phyloP scores from a whole-genome alignment of 2,113 vertebrate genomes.

The rabbit (Oryctolagus cuniculus) region DNA sequence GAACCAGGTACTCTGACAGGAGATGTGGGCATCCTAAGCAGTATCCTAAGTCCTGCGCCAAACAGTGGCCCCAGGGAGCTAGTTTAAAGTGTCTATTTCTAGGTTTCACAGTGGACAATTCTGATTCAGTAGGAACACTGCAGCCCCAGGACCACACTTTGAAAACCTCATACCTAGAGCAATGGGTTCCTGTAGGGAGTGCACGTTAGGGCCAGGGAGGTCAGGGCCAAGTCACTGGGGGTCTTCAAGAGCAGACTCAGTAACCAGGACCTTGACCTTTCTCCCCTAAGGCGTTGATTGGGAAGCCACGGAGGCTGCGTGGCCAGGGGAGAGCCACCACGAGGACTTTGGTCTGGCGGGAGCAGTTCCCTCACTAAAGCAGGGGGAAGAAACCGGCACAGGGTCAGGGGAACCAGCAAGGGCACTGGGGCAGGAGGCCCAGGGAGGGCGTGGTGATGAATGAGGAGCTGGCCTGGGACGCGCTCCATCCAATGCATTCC shows the following conservation, averaged over 20 bases:
- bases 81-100: not conserved
- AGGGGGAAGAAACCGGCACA: not conserved
- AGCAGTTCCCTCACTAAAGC: not conserved
- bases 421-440: not conserved
- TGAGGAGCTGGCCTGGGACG: not conserved
- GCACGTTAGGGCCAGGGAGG: not conserved
- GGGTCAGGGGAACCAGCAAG: not conserved
- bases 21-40: no score
- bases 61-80: not conserved
- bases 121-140: slow-evolving; percentile 5
- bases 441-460: slow-evolving; percentile 16
- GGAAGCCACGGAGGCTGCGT: not conserved
- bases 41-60: no score
- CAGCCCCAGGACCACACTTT: not conserved
- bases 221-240: not conserved
- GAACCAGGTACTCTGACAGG: no score
- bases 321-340: not conserved
- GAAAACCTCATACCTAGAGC: not conserved
- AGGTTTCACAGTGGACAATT: not conserved
- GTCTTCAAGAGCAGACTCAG: not conserved
- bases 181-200: not conserved
- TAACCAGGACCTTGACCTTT: not conserved
- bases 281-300: not conserved
- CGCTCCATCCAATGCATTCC: not conserved
- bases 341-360: not conserved